Evolutionary conservation across 2,888 invertebrate species (phyloP).

Genomic region (Apodemia duryi): DNA sequence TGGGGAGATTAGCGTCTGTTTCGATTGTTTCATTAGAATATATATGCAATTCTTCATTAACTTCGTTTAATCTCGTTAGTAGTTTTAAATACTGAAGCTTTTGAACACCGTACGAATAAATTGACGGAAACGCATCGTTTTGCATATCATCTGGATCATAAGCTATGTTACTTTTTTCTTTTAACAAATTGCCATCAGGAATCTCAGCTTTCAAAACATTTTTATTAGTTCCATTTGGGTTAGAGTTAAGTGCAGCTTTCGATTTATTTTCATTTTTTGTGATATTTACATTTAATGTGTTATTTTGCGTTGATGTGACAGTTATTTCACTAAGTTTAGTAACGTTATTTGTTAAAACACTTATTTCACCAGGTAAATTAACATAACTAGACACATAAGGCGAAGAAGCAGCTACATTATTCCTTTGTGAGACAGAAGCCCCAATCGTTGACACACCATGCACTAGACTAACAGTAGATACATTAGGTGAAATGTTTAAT

Average conservation of each 20-base stretch:
- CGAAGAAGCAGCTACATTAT: conserved; percentile 42
- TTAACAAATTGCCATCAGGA: conserved; percentile 38
- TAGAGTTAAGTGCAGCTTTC: conserved; percentile 22
- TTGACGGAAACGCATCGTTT: conserved; percentile 60
- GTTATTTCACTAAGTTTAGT: conserved; percentile 33
- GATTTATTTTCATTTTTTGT: conserved; percentile 17
- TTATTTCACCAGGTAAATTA: conserved; percentile 47
- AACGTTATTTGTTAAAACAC: conserved; percentile 53
- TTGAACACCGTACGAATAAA: conserved; percentile 64
- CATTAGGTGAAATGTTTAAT: conserved; percentile 61
- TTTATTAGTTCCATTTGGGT: conserved; percentile 31
- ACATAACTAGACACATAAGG: conserved; percentile 54
- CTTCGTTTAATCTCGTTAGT: conserved; percentile 54
- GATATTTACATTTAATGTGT: conserved; percentile 22
- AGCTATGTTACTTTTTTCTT: conserved; percentile 44
- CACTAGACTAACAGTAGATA: conserved; percentile 66
- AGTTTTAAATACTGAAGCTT: conserved; percentile 62
- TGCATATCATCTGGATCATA: conserved; percentile 69
- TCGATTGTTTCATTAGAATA: conserved; percentile 53
- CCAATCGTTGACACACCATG: conserved; percentile 62
- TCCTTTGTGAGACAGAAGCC: conserved; percentile 39
- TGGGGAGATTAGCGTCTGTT: conserved; percentile 45
- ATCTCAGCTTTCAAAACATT: conserved; percentile 36
- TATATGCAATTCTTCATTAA: conserved; percentile 61
- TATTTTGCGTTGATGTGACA: conserved; percentile 23